Evolutionary conservation across 2,113 vertebrate genomes (phyloP).

Genomic region (Hydrochoerus hydrochaeris): DNA sequence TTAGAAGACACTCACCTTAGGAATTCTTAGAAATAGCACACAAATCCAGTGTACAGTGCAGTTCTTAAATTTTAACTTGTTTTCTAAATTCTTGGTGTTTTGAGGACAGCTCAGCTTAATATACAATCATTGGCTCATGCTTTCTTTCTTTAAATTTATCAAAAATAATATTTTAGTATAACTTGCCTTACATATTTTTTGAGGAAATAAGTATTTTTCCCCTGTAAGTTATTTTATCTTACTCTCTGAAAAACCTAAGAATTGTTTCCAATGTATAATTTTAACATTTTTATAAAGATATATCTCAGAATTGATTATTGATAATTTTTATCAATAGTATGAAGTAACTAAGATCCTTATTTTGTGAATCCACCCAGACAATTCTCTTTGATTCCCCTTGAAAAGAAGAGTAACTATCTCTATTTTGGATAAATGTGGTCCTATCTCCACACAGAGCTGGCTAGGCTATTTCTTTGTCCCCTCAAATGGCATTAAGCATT

Average conservation of each 20-base stretch:
- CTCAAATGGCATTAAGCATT: too few species aligned
- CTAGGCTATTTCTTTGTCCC: too few species aligned
- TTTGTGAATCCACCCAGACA: too few species aligned
- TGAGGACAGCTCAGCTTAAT: neutral
- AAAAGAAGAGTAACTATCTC: too few species aligned
- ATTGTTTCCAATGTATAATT: neutral
- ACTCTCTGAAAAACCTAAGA: neutral
- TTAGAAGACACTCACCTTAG: neutral
- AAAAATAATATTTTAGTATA: neutral
- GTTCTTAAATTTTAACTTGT: neutral
- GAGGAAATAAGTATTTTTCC: neutral
- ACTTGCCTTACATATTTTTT: neutral
- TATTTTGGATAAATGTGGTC: too few species aligned
- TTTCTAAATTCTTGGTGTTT: neutral
- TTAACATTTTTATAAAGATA: neutral
- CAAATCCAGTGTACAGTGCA: neutral
- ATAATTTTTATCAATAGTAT: too few species aligned
- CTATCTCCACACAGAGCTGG: too few species aligned
- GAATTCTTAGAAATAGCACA: neutral
- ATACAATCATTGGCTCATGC: neutral
- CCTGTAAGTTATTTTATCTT: neutral
- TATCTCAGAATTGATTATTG: neutral
- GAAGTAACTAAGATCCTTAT: neutral
- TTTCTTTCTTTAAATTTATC: neutral
- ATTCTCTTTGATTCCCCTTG: too few species aligned